Evolutionary conservation across 1,140 invertebrate species (phyloP).

Genomic region (Brachionus plicatilis): DNA sequence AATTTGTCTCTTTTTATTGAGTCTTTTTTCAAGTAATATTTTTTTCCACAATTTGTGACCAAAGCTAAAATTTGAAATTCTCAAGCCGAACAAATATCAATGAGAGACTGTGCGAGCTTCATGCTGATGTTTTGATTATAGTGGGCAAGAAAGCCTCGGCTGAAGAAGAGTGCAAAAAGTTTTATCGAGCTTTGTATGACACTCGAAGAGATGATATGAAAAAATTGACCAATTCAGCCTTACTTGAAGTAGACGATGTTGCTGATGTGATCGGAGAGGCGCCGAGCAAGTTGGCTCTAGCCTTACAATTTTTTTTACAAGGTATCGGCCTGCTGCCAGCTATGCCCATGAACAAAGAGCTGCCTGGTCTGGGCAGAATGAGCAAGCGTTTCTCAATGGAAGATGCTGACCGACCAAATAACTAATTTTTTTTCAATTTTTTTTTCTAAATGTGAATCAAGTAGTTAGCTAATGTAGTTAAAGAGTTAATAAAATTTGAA

Average conservation of each 20-base stretch:
- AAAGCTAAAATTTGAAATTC: neutral
- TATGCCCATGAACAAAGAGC: constrained; percentile 33
- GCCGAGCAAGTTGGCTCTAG: constrained; percentile 11
- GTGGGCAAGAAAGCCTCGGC: constrained; percentile 37
- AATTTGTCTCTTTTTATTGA: constrained; percentile 41
- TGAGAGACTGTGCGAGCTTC: neutral
- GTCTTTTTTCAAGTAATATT: constrained; percentile 37
- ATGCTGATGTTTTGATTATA: constrained; percentile 9
- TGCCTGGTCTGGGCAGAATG: neutral
- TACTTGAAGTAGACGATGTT: constrained; percentile 36
- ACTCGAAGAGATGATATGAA: neutral
- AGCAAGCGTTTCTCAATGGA: constrained; percentile 1
- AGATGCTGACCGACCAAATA: neutral
- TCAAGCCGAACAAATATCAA: neutral
- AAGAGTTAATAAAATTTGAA: neutral
- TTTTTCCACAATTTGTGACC: neutral
- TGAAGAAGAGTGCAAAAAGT: neutral
- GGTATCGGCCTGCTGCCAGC: constrained; percentile 29
- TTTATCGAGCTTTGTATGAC: constrained; percentile 18
- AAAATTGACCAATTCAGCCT: constrained; percentile 32
- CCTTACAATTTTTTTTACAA: constrained; percentile 40
- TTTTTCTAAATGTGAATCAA: neutral
- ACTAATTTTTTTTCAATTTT: neutral
- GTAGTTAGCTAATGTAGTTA: neutral
- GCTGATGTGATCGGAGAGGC: constrained; percentile 15